Evolutionary conservation across 2,797 vertebrate genomes (phyloP).

Genomic region (Spinus pinus): DNA sequence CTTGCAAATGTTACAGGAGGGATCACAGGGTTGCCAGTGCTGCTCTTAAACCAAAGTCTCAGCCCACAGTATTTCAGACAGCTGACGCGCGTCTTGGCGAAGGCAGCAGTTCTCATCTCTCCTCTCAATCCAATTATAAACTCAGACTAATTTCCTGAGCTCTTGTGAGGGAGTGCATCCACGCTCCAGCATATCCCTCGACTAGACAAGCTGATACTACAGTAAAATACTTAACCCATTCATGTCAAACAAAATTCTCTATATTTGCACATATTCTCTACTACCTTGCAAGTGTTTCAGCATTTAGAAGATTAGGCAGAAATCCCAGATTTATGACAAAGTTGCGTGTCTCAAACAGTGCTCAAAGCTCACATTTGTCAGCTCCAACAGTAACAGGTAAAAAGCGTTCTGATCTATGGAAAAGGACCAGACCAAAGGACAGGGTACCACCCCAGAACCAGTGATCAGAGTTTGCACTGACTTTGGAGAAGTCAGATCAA

Average conservation of each 20-base stretch:
- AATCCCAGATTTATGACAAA: not conserved
- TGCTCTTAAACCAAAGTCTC: not conserved
- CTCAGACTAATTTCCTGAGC: slow-evolving; percentile 29
- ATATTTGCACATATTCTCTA: not conserved
- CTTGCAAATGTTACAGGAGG: not conserved
- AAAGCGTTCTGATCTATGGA: rapidly evolving
- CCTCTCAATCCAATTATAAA: slow-evolving; percentile 28
- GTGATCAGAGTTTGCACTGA: not conserved
- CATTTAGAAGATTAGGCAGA: not conserved
- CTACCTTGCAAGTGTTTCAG: not conserved
- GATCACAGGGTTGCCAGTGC: not conserved
- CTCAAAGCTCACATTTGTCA: not conserved
- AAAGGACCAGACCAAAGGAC: not conserved
- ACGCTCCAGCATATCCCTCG: rapidly evolving
- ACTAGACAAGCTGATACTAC: not conserved
- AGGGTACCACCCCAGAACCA: not conserved
- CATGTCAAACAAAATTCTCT: not conserved
- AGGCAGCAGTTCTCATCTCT: not conserved
- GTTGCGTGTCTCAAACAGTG: not conserved
- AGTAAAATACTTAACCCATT: not conserved
- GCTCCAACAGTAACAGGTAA: not conserved
- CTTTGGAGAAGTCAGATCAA: not conserved
- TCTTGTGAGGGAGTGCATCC: not conserved
- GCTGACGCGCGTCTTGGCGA: rapidly evolving
- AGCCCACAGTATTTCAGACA: not conserved